Evolutionary conservation across 2,888 invertebrate genomes (phyloP), one percentile per base, ranked within the genome.

Genomic region (Phoronis australis): DNA sequence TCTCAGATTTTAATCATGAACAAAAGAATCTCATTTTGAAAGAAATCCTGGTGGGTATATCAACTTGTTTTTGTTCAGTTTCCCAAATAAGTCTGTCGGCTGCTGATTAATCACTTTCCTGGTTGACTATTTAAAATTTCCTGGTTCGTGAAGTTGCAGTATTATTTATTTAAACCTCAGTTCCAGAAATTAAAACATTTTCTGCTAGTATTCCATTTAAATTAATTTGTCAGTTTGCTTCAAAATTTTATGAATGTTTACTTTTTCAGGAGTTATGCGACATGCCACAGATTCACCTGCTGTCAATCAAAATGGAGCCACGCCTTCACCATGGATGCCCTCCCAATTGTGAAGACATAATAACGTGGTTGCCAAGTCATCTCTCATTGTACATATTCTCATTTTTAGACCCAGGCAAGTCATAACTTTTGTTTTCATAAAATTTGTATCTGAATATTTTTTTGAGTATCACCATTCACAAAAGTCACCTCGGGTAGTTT

Each of bases 261-360:
- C 42, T 54, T 23, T 57, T 60, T 26, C 59, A 77, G 78, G 61
- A 57, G 40, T 62, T 68, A 42, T 76, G 78, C 66, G 73, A 73
- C 23, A 56, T 71, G 21, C 69, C 76, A n/a, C 78, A 78, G 64
- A 64, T 76, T 31, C 79, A 79, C 54, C 56, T 77, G 48, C 60
- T 79, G 50, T 78, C 78, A 6, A 65, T 77, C 31, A 65, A 68
- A 45, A 66, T 77, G 66, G 72, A 68, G 42, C 62, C 68, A 3
- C 68, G 66, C 42, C 65, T 77, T 20, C 79, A 79, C 52, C 63
- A 68, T 37, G 71, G 72, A 23, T 79, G 79, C 57, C 78, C 77
- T 15, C 70, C 73, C n/a, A 79, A 78, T 61, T 79, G 79, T 55
- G 70, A 75, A 52, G 79, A 79, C 60, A 68, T 75, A 37, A 56